Evolutionary conservation across 2,888 invertebrate genomes (phyloP).

Genomic region (Beris morrisii): DNA sequence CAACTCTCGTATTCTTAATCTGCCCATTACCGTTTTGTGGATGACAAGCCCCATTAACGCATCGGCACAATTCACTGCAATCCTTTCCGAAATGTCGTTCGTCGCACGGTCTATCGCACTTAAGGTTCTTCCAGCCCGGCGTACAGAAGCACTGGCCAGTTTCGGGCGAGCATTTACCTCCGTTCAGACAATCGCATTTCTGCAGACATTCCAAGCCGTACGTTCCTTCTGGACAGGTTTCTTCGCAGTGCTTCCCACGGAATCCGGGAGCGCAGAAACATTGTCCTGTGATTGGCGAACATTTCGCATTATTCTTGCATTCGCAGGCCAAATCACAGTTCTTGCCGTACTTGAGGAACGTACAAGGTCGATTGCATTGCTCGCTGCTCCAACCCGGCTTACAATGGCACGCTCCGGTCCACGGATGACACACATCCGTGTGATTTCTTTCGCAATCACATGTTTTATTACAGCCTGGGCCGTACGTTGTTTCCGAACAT

Average conservation of each 20-base stretch:
- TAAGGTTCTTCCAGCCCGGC: constrained; percentile 78
- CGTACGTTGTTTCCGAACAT: constrained; percentile 70
- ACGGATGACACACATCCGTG: constrained; percentile 79
- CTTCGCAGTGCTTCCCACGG: constrained; percentile 71
- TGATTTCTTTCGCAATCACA: constrained; percentile 73
- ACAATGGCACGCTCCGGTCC: constrained; percentile 78
- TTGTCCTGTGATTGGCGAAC: constrained; percentile 80
- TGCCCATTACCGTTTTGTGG: constrained; percentile 69
- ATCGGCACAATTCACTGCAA: constrained; percentile 74
- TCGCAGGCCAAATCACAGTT: constrained; percentile 74
- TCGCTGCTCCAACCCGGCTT: constrained; percentile 82
- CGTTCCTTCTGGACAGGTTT: constrained; percentile 68
- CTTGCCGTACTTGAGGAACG: constrained; percentile 78
- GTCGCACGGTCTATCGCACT: constrained; percentile 87
- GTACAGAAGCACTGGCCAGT: constrained; percentile 79
- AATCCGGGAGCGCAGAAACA: constrained; percentile 84
- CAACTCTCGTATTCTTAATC: no score
- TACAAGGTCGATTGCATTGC: constrained; percentile 78
- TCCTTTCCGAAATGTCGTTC: constrained; percentile 78
- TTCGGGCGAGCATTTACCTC: constrained; percentile 76
- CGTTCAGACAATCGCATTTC: constrained; percentile 76
- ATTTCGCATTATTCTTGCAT: constrained; percentile 84
- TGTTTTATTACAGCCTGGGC: constrained; percentile 67
- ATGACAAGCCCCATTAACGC: constrained; percentile 77
- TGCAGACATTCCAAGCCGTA: constrained; percentile 82